Evolutionary conservation across 1,140 invertebrate genomes (phyloP).

Genomic region (Calephelis nemesis): DNA sequence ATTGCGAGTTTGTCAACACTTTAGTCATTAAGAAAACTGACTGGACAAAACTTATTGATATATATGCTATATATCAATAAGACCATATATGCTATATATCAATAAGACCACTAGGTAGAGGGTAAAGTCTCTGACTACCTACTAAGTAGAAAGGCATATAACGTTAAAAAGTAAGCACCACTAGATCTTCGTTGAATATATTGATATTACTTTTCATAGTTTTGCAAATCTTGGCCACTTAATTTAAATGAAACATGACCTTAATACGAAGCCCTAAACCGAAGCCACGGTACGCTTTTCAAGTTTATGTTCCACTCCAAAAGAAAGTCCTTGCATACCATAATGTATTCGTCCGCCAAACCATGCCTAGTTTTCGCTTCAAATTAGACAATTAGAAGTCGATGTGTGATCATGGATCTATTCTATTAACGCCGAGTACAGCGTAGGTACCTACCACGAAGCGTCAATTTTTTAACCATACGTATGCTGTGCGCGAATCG

Average conservation of each 20-base stretch:
- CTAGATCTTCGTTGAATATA: no score
- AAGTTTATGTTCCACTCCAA: conserved; percentile 65
- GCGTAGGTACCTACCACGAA: conserved; percentile 68
- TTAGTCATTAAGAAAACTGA: no score
- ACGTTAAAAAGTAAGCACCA: no score
- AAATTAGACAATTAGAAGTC: conserved; percentile 78
- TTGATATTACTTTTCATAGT: no score
- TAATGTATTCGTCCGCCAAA: conserved; percentile 69
- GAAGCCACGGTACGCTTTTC: conserved; percentile 48
- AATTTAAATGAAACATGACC: conserved; percentile 21
- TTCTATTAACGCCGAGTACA: conserved; percentile 73
- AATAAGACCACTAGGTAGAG: no score
- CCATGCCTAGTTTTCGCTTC: conserved; percentile 71
- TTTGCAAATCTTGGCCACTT: background rate
- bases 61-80: no score
- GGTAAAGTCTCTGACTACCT: no score
- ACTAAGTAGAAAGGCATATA: no score
- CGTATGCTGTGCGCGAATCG: conserved; percentile 71
- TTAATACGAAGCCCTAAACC: conserved; percentile 43
- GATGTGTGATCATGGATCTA: conserved; percentile 64
- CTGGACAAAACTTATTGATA: no score
- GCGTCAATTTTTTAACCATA: conserved; percentile 71
- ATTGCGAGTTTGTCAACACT: no score
- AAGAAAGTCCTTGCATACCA: conserved; percentile 76
- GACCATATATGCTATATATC: no score